Conservation (phyloP, 1,140 invertebrate species). For the Theocolax elegans region DNA sequence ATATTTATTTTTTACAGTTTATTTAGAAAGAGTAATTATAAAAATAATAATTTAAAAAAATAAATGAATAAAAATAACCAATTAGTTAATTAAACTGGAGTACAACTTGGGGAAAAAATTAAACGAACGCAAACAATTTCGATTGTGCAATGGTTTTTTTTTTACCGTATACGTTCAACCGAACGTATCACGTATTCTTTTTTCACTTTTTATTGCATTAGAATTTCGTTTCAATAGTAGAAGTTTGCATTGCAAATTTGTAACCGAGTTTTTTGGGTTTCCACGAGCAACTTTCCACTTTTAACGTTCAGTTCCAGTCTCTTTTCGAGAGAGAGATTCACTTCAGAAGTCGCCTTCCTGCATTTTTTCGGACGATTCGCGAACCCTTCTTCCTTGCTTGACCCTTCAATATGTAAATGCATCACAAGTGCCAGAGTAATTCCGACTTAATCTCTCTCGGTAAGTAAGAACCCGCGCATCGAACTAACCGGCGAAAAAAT, state of each 20-base stretch:
- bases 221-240: slow-evolving; percentile 14
- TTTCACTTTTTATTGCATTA: slow-evolving; percentile 12
- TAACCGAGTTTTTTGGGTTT: slow-evolving; percentile 36
- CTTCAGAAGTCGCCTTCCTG: neutral
- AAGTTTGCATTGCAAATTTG: slow-evolving; percentile 43
- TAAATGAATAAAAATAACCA: too few relatives aligned
- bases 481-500: neutral
- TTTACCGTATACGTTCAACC: neutral
- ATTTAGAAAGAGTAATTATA: too few relatives aligned
- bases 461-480: neutral
- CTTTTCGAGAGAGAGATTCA: slow-evolving; percentile 8
- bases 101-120: too few relatives aligned
- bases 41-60: too few relatives aligned
- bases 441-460: neutral
- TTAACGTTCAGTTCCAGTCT: neutral
- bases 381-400: slow-evolving; percentile 17
- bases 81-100: too few relatives aligned
- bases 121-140: too few relatives aligned
- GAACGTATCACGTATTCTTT: slow-evolving; percentile 12
- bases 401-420: slow-evolving; percentile 25
- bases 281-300: slow-evolving; percentile 25
- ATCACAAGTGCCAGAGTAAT: slow-evolving; percentile 3
- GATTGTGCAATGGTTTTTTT: too few relatives aligned
- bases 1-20: too few relatives aligned
- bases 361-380: neutral